Evolutionary conservation across 2,888 invertebrate genomes (phyloP), one percentile per base, ranked within the genome.

Genomic region (Tipula confusa): DNA sequence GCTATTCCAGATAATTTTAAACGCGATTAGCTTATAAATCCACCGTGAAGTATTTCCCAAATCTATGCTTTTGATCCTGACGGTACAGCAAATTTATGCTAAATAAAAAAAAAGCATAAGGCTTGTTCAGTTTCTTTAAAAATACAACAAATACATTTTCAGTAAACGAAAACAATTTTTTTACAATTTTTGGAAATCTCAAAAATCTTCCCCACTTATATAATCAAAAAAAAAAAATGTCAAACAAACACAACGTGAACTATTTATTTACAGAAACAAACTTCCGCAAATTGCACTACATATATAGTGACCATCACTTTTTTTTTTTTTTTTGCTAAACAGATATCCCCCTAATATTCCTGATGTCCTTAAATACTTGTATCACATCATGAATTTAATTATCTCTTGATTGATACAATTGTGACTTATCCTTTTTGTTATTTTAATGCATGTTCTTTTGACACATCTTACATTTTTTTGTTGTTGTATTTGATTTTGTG

Each of bases 361-460:
- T 43, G n/a, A 1, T 43, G 43, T n/a, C 1, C 36, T 43, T 24
- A 64, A 64, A 64, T 64, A 64, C 24, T 64, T 64, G 64, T 64
- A 64, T 64, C 64, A 64, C 64, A 64, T 64, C 24, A 64, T 64
- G 64, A 64, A 64, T 64, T 64, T 64, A 64, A 64, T 64, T 64
- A 64, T 64, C 64, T 64, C 64, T 64, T 64, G 64, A 64, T 64
- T 64, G 64, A 64, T 64, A 64, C 64, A 64, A 64, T 64, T 64
- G 64, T 64, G 64, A 64, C 64, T 64, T 64, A 64, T 64, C 64
- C 64, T 9, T 64, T n/a, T 64, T 64, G 64, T 64, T 64, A 64
- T 64, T 64, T 24, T 64, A 64, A 64, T 64, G 64, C 64, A 64
- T 64, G 64, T 64, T 64, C 7, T 64, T 64, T 64, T 64, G 64